Evolutionary conservation across 1,140 invertebrate species (phyloP).

Genomic region (Linepithema humile): DNA sequence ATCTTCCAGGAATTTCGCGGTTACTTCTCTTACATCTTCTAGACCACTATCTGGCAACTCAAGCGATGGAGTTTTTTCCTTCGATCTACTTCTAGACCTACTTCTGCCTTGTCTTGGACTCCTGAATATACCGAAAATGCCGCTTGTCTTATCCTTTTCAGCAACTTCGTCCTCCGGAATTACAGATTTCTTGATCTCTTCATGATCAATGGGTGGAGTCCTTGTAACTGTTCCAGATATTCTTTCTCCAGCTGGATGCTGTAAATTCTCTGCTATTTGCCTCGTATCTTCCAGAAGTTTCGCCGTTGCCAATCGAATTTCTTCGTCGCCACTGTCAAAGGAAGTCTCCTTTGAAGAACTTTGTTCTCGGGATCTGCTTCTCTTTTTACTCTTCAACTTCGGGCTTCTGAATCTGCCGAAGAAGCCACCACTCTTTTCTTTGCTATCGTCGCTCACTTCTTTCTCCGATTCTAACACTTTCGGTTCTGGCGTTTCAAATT

Average conservation of each 20-base stretch:
- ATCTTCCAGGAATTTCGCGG: conserved; percentile 76
- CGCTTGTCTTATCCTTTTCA: conserved; percentile 70
- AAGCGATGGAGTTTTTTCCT: conserved; percentile 70
- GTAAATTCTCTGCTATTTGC: conserved; percentile 52
- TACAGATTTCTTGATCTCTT: conserved; percentile 47
- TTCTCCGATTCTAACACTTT: conserved; percentile 1
- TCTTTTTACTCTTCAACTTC: conserved; percentile 74
- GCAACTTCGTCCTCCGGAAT: conserved; percentile 20
- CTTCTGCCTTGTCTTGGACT: conserved; percentile 76
- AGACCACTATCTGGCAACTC: conserved; percentile 69
- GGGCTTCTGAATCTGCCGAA: conserved; percentile 81
- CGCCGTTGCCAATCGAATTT: conserved; percentile 68
- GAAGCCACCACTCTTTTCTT: conserved; percentile 76
- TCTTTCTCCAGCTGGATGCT: neutral
- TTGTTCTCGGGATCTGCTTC: conserved; percentile 77
- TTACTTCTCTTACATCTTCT: conserved; percentile 69
- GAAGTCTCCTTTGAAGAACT: conserved; percentile 73
- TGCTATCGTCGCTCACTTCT: conserved; percentile 34
- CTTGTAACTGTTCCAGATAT: conserved; percentile 13
- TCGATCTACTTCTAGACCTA: conserved; percentile 74
- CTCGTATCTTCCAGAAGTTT: conserved; percentile 75
- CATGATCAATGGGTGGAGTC: conserved; percentile 5
- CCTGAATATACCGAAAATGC: conserved; percentile 78
- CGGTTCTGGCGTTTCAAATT: conserved; percentile 2
- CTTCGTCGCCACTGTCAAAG: conserved; percentile 80